Base-by-base conservation (phyloP, 2,888 invertebrate species). In the Drosophila sordidula region DNA sequence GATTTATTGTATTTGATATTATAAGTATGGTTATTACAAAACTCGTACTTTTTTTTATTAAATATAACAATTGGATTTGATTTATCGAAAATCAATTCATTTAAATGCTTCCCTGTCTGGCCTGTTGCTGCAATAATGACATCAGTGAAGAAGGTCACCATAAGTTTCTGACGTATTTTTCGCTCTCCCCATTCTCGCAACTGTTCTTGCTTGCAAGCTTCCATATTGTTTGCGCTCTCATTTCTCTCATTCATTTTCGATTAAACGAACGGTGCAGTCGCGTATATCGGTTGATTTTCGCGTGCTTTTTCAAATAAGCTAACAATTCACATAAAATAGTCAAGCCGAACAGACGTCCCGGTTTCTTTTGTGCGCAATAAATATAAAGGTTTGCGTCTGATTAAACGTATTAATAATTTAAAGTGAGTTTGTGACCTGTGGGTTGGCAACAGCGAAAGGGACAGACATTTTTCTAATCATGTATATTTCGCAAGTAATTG, bases 401-500 rank as follows among this genome's bases (percentile, higher is more conserved):
- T 52, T 29, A 32, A 50, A 46, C 42, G 9, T 54, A 72, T 62
- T 56, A 52, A 73, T 18, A 42, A 63, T 42, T 52, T 52, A 78
- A 78, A 78, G 78, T 75, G 62, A 75, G 75, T 65, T 69, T 32
- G n/a, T 34, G 16, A 38, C 6, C 12, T 36, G 34, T 2, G 2
- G 25, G 16, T 11, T 32, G 41, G 29, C 29, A 57, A 22, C 38
- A 41, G n/a, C 44, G 14, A 25, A 9, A 22, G 6, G 41, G 29
- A 38, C 18, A n/a, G 12, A 16, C 3, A 22, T 16, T 32, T 54
- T 55, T 16, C n/a, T 41, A 38, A 75, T 42, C 29, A 89, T 89
- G 82, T 68, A 66, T 29, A 74, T 74, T 69, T 77, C 89, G 50
- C 87, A 87, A 69, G 65, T 83, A 41, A 46, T 89, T 54, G 64